Base-by-base conservation (phyloP, 2,797 vertebrate species). In the Adrianichthys oophorus region DNA sequence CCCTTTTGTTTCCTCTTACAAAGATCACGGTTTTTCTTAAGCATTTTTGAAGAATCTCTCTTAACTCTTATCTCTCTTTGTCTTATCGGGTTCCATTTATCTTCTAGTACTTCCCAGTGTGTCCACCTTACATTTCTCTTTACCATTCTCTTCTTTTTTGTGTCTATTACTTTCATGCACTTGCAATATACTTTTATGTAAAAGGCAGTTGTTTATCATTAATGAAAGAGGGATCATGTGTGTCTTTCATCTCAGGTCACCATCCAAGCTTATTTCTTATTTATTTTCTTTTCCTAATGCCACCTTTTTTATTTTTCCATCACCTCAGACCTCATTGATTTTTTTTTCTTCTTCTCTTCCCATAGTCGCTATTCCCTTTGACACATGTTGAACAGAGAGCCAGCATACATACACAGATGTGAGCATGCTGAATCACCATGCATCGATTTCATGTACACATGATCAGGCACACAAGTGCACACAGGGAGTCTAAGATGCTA, bases 361-460 rank as follows among this genome's bases (percentile, higher is more conserved):
- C 29, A 12, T 12, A 10, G 29, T 63, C 42, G 17, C 26, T 61
- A 17, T 50, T 37, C 48, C 18, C 40, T 76, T 78, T 68, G 23
- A 68, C 66, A 79, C 52, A 66, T 41, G 48, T 41, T 2, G 4
- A 55, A 59, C 12, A 57, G 29, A 62, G 63, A 62, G 46, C 41
- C 8, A 13, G n/a, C 21, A 4, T 63, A 64, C 21, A 4, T 63
- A 64, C 62, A 52, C 70, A 52, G 60, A 72, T 37, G 32, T 37
- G 32, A 37, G 32, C 32, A 37, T 12, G 32, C 32, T 37, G 32
- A 3, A 37, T 37, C 32, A 85, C 75, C 77, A 64, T 52, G 70
- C 76, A 87, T 88, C 82, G 85, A 87, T 89, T 89, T 85, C 48
- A 42, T 52, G 41, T 45, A 43, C 65, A 48, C 21, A n/a, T 16